Evolutionary conservation across 2,113 vertebrate genomes (phyloP).

Genomic region (Cyanoderma ruficeps): DNA sequence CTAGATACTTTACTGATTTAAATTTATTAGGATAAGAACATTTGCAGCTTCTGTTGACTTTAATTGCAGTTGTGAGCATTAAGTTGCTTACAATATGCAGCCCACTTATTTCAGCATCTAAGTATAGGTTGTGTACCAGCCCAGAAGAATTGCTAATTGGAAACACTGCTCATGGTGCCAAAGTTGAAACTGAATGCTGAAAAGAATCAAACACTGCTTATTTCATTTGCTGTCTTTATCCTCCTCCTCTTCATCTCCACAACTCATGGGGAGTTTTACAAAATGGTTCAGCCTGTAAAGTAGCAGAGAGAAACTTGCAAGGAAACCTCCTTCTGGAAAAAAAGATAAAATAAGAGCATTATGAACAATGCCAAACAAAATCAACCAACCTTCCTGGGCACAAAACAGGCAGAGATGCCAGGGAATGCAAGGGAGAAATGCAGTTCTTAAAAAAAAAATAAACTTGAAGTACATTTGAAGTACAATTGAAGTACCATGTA

Average conservation of each 20-base stretch:
- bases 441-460: neutral
- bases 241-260: neutral
- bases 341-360: neutral
- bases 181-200: neutral
- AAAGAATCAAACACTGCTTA: neutral
- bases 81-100: neutral
- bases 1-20: neutral
- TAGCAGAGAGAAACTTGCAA: neutral
- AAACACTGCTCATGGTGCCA: neutral
- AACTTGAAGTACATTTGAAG: neutral
- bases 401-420: neutral
- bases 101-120: neutral
- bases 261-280: neutral
- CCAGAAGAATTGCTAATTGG: neutral
- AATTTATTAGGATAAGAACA: neutral
- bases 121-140: neutral
- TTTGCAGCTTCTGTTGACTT: neutral
- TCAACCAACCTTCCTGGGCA: neutral
- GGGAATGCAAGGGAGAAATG: neutral
- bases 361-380: neutral
- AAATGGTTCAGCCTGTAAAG: neutral
- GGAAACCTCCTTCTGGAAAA: neutral
- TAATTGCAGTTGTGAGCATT: neutral
- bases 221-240: neutral
- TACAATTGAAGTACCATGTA: neutral